Conservation (phyloP, 2,113 vertebrate species). For the Acrocephalus arundinaceus region DNA sequence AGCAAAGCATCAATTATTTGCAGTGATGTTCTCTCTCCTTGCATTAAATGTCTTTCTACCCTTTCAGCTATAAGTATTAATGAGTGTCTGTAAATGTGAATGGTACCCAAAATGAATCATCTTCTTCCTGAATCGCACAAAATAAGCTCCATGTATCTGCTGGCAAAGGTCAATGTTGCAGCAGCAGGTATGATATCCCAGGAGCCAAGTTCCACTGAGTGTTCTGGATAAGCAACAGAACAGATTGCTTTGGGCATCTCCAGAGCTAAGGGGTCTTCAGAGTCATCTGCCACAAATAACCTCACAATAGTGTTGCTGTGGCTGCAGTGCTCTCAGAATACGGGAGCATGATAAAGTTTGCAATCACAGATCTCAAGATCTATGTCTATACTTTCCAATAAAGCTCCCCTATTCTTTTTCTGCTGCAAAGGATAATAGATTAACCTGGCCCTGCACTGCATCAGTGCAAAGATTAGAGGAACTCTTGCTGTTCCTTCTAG, state of each 20-base stretch:
- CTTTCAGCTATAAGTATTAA: background rate
- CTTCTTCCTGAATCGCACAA: background rate
- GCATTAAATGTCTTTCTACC: background rate
- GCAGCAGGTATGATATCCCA: background rate
- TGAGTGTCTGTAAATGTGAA: background rate
- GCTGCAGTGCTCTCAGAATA: background rate
- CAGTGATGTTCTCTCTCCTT: background rate
- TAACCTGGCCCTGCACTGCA: background rate
- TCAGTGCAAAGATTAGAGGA: background rate
- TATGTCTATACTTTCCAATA: background rate
- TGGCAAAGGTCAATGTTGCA: background rate
- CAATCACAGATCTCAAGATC: background rate
- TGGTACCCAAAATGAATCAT: fast-evolving
- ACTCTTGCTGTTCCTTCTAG: background rate
- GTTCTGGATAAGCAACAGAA: background rate
- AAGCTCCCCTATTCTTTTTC: background rate
- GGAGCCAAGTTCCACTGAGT: background rate
- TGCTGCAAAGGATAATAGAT: background rate
- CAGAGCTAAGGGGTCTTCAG: background rate
- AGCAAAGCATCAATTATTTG: background rate
- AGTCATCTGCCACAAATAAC: background rate
- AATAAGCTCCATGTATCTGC: background rate
- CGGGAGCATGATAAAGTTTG: background rate
- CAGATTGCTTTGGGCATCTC: background rate
- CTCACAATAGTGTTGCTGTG: background rate